Evolutionary conservation across 1,140 invertebrate species (phyloP), one percentile per base, ranked within the genome.

Genomic region (Cylas formicarius): DNA sequence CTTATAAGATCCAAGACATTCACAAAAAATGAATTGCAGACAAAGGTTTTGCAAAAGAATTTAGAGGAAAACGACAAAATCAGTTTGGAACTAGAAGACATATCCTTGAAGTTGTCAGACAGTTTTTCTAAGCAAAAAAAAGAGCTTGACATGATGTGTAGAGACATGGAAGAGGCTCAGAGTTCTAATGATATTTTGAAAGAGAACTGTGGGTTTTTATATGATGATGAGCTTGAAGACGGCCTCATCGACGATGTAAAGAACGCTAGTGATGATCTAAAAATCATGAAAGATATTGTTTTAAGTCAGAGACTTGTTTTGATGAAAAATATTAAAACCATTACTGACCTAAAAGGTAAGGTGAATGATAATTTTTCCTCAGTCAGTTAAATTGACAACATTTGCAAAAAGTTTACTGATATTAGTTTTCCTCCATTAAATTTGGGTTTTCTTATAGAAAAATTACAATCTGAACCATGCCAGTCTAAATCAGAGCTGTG

Each of bases 71-170:
- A 64, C 38, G 48, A 60, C 18, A 48, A 59, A 41, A 69, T 68
- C 48, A 76, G 82, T 53, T 68, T 73, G 27, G 85, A 82, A 60
- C 70, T 86, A 45, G 83, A 87, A 62, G 82, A 86, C 66, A 84
- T 86, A 56, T 83, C 81, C 10, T 62, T 84, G 26, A 80, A 79
- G 64, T 61, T 83, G 26, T 76, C 82, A 7, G 78, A 78, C 48
- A 81, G 73, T 61, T 75, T 81, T 55, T 71, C 75, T 57, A 68
- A 77, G 58, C 78, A 80, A 52, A 81, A 80, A 53, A 74, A 70
- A 43, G 77, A 81, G 58, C 58, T 81, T 22, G 78, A 80, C 52
- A 71, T 76, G 52, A 79, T 81, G 58, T 81, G 72, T 70, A 73
- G 70, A 51, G 69, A 80, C 67, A 77, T 78, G 70, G 58, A 70